These are phyloP conservation scores for Drosophila kepulauana DNA, from an alignment of 1,140 invertebrate genomes.

Conservation along the genomic window DNA sequence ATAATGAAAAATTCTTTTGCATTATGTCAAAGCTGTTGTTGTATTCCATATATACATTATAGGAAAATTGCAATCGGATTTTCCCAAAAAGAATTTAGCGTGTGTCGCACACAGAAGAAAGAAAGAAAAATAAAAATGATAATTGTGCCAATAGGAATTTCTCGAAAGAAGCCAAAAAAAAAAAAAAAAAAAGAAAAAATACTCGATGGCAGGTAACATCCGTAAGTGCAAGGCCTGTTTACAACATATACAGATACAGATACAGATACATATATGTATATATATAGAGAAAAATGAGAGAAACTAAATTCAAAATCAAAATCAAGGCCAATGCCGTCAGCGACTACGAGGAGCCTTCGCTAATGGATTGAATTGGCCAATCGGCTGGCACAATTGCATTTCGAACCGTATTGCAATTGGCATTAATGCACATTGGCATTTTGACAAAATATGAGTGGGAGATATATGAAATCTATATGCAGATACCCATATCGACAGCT, in stretches of 20 bases:
- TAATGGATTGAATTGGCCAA: conserved; percentile 52
- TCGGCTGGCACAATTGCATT: conserved; percentile 60
- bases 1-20: conserved; percentile 24
- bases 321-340: conserved; percentile 72
- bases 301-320: conserved; percentile 56
- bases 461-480: conserved; percentile 18
- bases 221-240: conserved; percentile 26
- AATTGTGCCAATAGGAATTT: conserved; percentile 35
- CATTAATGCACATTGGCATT: conserved; percentile 58
- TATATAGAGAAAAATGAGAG: conserved; percentile 14
- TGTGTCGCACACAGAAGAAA: conserved; percentile 12
- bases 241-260: conserved; percentile 7
- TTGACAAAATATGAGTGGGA: conserved; percentile 39
- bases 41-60: conserved; percentile 2
- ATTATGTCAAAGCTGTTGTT: conserved; percentile 37
- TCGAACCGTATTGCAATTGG: conserved; percentile 57
- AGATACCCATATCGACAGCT: not conserved
- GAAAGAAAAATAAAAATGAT: conserved; percentile 21
- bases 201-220: conserved; percentile 4
- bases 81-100: conserved; percentile 28
- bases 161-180: conserved; percentile 19
- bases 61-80: conserved; percentile 38
- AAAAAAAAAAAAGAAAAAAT: not conserved
- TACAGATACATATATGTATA: no score
- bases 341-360: conserved; percentile 33